Evolutionary conservation across 1,140 invertebrate genomes (phyloP).

Genomic region (Phymorhynchus buccinoides): DNA sequence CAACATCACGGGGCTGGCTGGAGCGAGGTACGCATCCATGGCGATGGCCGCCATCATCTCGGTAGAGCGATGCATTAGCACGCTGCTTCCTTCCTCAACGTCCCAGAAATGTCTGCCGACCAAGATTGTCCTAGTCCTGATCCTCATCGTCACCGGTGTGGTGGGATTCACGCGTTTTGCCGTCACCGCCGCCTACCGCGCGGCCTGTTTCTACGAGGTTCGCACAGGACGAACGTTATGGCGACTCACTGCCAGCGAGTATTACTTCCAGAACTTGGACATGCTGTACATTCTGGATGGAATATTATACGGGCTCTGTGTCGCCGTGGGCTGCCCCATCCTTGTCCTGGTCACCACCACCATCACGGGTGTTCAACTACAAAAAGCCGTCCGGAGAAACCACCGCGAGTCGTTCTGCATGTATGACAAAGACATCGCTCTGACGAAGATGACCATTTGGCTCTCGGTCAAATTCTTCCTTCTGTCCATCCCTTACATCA

Average conservation of each 20-base stretch:
- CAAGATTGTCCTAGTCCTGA: not conserved
- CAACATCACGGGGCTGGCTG: not conserved
- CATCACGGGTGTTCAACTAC: not conserved
- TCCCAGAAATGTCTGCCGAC: not conserved
- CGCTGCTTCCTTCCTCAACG: not conserved
- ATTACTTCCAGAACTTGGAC: not conserved
- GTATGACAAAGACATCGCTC: not conserved
- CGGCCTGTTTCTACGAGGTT: not conserved
- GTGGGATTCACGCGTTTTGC: not conserved
- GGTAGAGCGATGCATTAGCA: not conserved
- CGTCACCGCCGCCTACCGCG: not conserved
- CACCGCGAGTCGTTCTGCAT: not conserved
- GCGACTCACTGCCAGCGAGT: not conserved
- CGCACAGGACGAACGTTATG: not conserved
- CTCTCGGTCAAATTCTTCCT: not conserved
- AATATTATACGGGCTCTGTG: not conserved
- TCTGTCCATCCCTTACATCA: not conserved
- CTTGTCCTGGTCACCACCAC: not conserved
- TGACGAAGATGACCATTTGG: constrained; percentile 5
- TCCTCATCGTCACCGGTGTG: not conserved
- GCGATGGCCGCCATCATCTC: not conserved
- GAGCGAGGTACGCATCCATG: not conserved
- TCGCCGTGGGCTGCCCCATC: not conserved
- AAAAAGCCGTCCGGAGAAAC: not conserved
- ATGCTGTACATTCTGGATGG: not conserved